Evolutionary conservation across 2,797 vertebrate genomes (phyloP).

Genomic region (Peromyscus nudipes): DNA sequence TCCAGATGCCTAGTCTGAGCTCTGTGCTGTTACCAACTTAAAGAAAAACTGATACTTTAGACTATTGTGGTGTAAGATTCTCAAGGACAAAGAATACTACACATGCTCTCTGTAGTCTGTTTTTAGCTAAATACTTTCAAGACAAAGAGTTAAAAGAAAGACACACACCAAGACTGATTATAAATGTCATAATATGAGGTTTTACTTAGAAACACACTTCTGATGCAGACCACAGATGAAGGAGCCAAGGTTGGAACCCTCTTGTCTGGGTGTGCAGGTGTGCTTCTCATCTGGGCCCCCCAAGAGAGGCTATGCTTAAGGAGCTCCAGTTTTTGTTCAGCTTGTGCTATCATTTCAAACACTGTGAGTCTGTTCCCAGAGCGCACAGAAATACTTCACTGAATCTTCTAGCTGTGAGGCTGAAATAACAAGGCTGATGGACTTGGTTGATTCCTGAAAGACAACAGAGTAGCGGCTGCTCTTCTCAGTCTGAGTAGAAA

Average conservation of each 20-base stretch:
- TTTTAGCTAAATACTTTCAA: background rate
- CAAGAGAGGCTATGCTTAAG: rapidly evolving
- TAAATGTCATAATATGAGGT: background rate
- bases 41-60: background rate
- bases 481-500: background rate
- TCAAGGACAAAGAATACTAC: background rate
- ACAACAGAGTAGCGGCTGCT: background rate
- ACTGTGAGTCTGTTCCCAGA: background rate
- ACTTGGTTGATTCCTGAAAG: background rate
- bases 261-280: background rate
- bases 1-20: background rate
- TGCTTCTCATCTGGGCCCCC: background rate
- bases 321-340: slow-evolving; percentile 53
- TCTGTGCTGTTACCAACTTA: background rate
- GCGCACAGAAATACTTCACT: slow-evolving; percentile 74
- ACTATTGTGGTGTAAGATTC: background rate
- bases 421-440: slow-evolving; percentile 59
- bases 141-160: too few species aligned
- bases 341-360: slow-evolving; percentile 34
- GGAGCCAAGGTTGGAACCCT: background rate
- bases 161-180: background rate
- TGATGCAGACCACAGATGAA: slow-evolving; percentile 10
- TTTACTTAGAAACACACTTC: slow-evolving; percentile 35
- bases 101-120: background rate
- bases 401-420: slow-evolving; percentile 26